Percentiles rank a stretch among this genome's conserved stretches.
These are phyloP conservation scores for Antedon mediterranea DNA, from an alignment of 53 echinoderm and acorn worm species.

Conservation along the genomic window DNA sequence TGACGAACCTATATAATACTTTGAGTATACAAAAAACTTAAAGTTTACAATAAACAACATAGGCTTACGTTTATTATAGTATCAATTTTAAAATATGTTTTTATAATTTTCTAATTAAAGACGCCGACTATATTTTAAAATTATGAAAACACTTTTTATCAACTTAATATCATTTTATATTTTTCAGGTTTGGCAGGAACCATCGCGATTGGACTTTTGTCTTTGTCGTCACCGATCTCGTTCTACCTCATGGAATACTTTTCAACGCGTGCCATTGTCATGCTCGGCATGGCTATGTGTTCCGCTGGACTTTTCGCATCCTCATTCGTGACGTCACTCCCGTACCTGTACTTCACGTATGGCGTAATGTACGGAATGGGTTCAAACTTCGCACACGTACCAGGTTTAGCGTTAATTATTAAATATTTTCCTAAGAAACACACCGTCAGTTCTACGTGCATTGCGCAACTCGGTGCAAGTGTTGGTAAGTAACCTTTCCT, in stretches of 20 bases:
- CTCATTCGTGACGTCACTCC: constrained; percentile 34
- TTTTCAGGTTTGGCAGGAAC: constrained; percentile 38
- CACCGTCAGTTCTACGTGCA: constrained; percentile 31
- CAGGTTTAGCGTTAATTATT: constrained; percentile 27
- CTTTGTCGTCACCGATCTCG: constrained; percentile 22
- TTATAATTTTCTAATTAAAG: no score
- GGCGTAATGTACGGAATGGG: constrained; percentile 44
- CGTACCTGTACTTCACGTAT: constrained; percentile 39
- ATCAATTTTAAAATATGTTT: no score
- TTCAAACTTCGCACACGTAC: constrained; percentile 26
- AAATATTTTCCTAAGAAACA: constrained; percentile 36
- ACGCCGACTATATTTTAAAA: no score
- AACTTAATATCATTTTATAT: no score
- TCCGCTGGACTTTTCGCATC: constrained; percentile 23
- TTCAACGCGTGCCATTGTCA: constrained; percentile 10
- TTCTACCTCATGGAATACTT: constrained; percentile 14
- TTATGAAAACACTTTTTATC: no score
- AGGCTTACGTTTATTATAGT: no score
- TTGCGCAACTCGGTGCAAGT: constrained; percentile 30
- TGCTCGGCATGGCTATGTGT: constrained; percentile 20
- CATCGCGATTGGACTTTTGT: constrained; percentile 24
- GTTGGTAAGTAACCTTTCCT: constrained; percentile 21
- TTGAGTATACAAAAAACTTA: no score
- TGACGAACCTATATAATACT: no score
- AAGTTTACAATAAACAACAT: no score